Evolutionary conservation across 2,888 invertebrate species (phyloP).

Genomic region (Spodoptera exigua): DNA sequence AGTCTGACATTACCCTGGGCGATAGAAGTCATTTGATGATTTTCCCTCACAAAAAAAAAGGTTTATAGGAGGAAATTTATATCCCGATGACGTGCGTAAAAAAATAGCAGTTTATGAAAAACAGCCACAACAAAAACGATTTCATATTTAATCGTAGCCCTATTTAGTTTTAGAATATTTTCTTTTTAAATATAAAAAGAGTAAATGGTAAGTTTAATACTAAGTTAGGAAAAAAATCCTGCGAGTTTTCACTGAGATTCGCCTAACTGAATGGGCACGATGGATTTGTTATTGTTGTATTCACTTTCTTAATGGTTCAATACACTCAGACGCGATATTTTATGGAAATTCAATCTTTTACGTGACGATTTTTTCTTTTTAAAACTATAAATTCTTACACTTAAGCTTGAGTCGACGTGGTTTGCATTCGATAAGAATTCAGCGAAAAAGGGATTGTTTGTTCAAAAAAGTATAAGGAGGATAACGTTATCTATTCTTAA

Average conservation of each 20-base stretch:
- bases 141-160: too few relatives aligned
- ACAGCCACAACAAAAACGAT: conserved; percentile 6
- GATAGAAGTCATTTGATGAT: too few relatives aligned
- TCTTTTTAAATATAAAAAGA: neutral
- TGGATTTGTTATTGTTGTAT: conserved; percentile 36
- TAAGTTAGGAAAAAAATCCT: too few relatives aligned
- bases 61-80: too few relatives aligned
- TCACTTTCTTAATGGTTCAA: conserved; percentile 17
- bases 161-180: too few relatives aligned
- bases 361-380: conserved; percentile 33
- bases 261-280: conserved; percentile 20
- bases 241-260: conserved; percentile 4
- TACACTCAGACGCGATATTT: conserved; percentile 28
- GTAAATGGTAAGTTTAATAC: conserved; percentile 1
- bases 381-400: conserved; percentile 26
- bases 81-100: too few relatives aligned
- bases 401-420: conserved; percentile 6
- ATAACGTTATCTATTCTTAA: too few relatives aligned
- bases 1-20: too few relatives aligned
- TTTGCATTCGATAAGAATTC: conserved; percentile 21
- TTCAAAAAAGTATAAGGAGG: too few relatives aligned
- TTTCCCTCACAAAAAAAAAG: too few relatives aligned
- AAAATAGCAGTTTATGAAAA: too few relatives aligned
- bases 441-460: too few relatives aligned
- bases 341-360: conserved; percentile 43